phyloP scores from a whole-genome alignment of 2,888 invertebrate genomes.

The Pristionchus japonicus region DNA sequence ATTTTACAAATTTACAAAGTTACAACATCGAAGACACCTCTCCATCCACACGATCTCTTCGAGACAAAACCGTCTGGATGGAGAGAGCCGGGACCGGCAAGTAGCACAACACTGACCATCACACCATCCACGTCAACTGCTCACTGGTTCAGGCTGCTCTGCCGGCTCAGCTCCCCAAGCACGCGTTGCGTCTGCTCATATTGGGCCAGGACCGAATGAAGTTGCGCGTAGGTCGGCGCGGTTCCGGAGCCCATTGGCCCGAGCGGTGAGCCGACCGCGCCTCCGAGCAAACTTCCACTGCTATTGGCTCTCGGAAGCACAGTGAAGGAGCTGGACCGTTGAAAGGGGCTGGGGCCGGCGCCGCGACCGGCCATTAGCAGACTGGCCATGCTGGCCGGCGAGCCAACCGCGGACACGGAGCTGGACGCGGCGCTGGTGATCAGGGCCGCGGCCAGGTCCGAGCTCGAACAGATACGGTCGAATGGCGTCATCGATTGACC shows the following conservation, averaged over 20 bases:
- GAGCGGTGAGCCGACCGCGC: not conserved
- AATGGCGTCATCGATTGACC: not conserved
- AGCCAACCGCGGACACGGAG: not conserved
- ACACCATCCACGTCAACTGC: not conserved
- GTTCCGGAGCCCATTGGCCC: not conserved
- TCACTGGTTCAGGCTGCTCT: slow-evolving; percentile 44
- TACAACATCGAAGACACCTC: too few species aligned
- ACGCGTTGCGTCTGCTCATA: slow-evolving; percentile 42
- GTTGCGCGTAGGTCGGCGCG: slow-evolving; percentile 12
- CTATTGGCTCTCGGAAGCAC: not conserved
- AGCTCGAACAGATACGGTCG: not conserved
- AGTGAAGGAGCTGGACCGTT: not conserved
- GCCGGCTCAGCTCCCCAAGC: slow-evolving; percentile 3
- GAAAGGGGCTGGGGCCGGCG: not conserved
- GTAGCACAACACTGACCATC: slow-evolving; percentile 8
- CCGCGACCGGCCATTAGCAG: not conserved
- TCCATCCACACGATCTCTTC: too few species aligned
- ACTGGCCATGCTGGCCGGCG: slow-evolving; percentile 6
- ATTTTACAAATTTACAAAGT: not conserved
- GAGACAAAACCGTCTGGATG: too few species aligned
- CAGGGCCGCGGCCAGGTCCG: not conserved
- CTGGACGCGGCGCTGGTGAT: not conserved
- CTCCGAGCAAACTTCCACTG: not conserved
- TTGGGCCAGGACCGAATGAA: slow-evolving; percentile 21
- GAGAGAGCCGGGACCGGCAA: too few species aligned